A percentile compares a stretch with the other conserved stretches of the same genome.
Evolutionary conservation across 2,797 vertebrate genomes (phyloP).

Genomic region (Myotis vivesi): DNA sequence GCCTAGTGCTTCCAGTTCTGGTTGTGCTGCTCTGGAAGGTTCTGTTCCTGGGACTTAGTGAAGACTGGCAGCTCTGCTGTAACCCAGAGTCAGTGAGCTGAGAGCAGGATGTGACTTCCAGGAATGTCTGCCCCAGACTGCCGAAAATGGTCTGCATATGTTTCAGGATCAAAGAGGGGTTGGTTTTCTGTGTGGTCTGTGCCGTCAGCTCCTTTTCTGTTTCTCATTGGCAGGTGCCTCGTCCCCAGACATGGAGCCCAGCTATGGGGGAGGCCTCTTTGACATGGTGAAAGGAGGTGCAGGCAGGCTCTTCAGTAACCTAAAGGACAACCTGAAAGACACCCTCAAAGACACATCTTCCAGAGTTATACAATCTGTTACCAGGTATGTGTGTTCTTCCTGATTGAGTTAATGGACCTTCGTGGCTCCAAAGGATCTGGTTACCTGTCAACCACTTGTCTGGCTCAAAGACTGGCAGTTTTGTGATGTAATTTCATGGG

Average conservation of each 20-base stretch:
- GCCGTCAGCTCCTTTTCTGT: background rate
- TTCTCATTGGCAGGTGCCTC: conserved; percentile 83
- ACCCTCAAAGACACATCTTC: conserved; percentile 98
- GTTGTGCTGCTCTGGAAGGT: background rate
- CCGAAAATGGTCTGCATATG: accelerated
- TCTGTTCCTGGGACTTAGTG: background rate
- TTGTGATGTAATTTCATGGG: background rate
- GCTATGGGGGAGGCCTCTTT: conserved; percentile 94
- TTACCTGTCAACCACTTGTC: background rate
- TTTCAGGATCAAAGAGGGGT: background rate
- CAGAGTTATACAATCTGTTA: conserved; percentile 98
- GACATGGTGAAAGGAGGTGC: conserved; percentile 99
- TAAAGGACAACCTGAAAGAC: conserved; percentile 99
- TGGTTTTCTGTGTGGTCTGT: background rate
- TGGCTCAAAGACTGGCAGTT: background rate
- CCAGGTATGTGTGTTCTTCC: conserved; percentile 87
- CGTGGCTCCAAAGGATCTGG: background rate
- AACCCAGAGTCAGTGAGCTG: background rate
- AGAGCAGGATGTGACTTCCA: background rate
- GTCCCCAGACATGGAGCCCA: conserved; percentile 94
- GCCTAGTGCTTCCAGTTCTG: background rate
- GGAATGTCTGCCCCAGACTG: background rate
- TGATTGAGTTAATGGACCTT: background rate
- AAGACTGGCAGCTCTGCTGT: background rate
- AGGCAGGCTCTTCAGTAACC: conserved; percentile 98